Percentiles rank a stretch among this genome's conserved stretches.
Conservation (phyloP, 2,797 vertebrate genomes). For the Aphelocoma californica region DNA sequence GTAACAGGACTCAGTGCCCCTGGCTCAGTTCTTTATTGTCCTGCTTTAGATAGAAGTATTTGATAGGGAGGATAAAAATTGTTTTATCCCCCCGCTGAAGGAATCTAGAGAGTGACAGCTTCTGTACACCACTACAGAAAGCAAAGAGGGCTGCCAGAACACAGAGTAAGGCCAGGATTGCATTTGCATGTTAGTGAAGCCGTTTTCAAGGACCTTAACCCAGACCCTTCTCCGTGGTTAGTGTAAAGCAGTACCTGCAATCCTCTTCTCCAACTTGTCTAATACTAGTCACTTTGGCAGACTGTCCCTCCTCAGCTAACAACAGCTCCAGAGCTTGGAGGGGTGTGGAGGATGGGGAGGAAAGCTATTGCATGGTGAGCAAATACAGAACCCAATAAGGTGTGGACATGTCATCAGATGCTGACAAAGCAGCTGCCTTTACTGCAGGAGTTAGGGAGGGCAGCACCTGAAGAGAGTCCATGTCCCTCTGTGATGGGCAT, state of each 20-base stretch:
- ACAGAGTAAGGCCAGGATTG: not conserved
- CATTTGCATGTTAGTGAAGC: not conserved
- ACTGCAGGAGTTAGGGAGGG: not conserved
- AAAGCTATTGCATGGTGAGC: not conserved
- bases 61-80: not conserved
- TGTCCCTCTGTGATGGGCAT: rapidly evolving
- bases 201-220: not conserved
- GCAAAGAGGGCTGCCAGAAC: not conserved
- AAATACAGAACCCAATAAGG: not conserved
- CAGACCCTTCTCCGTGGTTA: not conserved
- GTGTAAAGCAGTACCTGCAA: not conserved
- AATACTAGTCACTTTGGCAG: rapidly evolving
- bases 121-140: not conserved
- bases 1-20: not conserved
- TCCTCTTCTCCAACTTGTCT: not conserved
- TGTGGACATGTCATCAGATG: not conserved
- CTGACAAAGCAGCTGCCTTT: not conserved
- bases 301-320: not conserved
- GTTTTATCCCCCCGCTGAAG: rapidly evolving
- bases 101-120: not conserved
- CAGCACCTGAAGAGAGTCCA: no score
- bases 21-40: not conserved
- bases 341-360: not conserved
- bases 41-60: not conserved
- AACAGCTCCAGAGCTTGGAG: not conserved